phyloP scores from a whole-genome alignment of 2,797 vertebrate genomes.

The Phyllotis vaccarum region DNA sequence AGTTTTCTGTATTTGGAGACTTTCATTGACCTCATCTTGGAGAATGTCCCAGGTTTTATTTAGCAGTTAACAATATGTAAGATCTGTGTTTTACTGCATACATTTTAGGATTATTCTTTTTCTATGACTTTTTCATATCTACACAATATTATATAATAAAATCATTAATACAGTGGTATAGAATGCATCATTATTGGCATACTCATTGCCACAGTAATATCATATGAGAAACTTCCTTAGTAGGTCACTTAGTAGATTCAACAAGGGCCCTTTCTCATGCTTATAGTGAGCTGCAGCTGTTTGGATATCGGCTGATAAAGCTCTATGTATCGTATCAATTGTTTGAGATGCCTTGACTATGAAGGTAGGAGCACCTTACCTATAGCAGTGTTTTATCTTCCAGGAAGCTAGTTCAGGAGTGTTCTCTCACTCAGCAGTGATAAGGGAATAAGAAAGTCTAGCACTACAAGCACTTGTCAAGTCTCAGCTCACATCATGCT shows the following conservation, averaged over 20 bases:
- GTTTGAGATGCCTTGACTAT: slow-evolving; percentile 8
- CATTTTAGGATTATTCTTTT: slow-evolving; percentile 40
- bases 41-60: slow-evolving; percentile 37
- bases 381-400: background rate
- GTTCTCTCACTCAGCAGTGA: background rate
- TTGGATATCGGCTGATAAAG: background rate
- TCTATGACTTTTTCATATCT: slow-evolving; percentile 15
- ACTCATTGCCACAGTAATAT: slow-evolving; percentile 13
- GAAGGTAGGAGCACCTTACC: background rate
- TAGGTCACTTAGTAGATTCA: background rate
- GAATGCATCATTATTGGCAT: slow-evolving; percentile 12
- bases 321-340: background rate
- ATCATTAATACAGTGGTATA: background rate
- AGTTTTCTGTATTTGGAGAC: slow-evolving; percentile 55
- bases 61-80: slow-evolving; percentile 39
- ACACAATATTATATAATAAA: slow-evolving; percentile 28
- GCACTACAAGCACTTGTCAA: background rate
- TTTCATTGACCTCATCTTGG: slow-evolving; percentile 47
- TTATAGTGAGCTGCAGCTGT: background rate
- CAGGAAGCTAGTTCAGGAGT: background rate
- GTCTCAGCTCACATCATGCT: background rate
- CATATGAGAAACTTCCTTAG: background rate
- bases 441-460: background rate
- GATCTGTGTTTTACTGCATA: slow-evolving; percentile 27
- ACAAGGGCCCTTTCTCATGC: background rate